Conservation (phyloP, 2,888 invertebrate species). For the Chrysomela aeneicollis region DNA sequence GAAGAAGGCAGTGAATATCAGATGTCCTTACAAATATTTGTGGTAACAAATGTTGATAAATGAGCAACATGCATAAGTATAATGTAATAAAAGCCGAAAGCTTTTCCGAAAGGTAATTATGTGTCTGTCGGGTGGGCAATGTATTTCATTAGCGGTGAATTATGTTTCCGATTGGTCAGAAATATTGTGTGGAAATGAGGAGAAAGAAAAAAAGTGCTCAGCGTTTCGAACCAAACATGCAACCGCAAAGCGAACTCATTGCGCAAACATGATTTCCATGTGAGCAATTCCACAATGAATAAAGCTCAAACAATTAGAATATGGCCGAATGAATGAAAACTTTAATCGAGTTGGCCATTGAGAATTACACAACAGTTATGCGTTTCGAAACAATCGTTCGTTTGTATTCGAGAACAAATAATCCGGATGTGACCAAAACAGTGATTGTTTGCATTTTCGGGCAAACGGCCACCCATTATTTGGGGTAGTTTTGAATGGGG, state of each 20-base stretch:
- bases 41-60: too few relatives aligned
- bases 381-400: constrained; percentile 23
- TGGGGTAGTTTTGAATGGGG: too few relatives aligned
- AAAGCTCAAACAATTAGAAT: constrained; percentile 35
- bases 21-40: too few relatives aligned
- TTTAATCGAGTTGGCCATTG: constrained; percentile 33
- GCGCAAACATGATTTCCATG: constrained; percentile 33
- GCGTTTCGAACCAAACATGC: neutral
- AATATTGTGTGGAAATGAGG: too few relatives aligned
- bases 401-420: constrained; percentile 29
- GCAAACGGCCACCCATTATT: constrained; percentile 2
- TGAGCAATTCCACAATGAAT: constrained; percentile 27
- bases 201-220: too few relatives aligned
- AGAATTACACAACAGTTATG: constrained; percentile 25
- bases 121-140: too few relatives aligned
- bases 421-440: constrained; percentile 35
- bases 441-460: constrained; percentile 22
- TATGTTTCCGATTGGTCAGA: too few relatives aligned
- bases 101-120: too few relatives aligned
- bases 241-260: constrained; percentile 33
- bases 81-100: too few relatives aligned
- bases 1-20: too few relatives aligned
- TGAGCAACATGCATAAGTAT: too few relatives aligned
- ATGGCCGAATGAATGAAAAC: constrained; percentile 31
- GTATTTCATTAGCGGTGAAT: too few relatives aligned